phyloP scores from a whole-genome alignment of 1,140 invertebrate species.

The Acromyrmex heyeri region DNA sequence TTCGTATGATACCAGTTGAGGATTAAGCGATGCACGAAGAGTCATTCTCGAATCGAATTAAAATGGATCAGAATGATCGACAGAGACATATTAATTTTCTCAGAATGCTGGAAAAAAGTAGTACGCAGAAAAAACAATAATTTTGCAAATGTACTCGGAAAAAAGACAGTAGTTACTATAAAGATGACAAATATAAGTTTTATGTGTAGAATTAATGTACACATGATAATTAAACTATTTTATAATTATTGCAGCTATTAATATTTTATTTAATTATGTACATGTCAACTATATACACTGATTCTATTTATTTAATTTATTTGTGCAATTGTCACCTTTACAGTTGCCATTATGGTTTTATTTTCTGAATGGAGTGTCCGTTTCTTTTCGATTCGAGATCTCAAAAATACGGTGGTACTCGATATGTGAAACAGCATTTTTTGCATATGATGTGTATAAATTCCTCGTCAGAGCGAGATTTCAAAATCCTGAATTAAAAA shows the following conservation, averaged over 20 bases:
- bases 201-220: too few species aligned
- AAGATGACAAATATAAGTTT: too few species aligned
- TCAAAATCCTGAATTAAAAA: neutral
- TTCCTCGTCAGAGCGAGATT: neutral
- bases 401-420: neutral
- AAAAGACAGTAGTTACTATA: too few species aligned
- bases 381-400: slow-evolving; percentile 37
- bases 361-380: too few species aligned
- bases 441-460: neutral
- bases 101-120: neutral
- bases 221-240: too few species aligned
- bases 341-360: too few species aligned
- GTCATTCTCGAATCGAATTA: slow-evolving; percentile 13
- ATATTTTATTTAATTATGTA: too few species aligned
- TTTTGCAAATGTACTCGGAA: too few species aligned
- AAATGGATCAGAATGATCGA: neutral
- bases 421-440: neutral
- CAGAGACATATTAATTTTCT: neutral
- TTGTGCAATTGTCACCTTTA: too few species aligned
- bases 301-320: too few species aligned
- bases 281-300: too few species aligned
- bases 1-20: neutral
- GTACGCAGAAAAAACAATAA: neutral
- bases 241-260: too few species aligned
- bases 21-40: slow-evolving; percentile 7